These are phyloP conservation scores for Egretta garzetta DNA, from an alignment of 2,113 vertebrate species.

Conservation along the genomic window DNA sequence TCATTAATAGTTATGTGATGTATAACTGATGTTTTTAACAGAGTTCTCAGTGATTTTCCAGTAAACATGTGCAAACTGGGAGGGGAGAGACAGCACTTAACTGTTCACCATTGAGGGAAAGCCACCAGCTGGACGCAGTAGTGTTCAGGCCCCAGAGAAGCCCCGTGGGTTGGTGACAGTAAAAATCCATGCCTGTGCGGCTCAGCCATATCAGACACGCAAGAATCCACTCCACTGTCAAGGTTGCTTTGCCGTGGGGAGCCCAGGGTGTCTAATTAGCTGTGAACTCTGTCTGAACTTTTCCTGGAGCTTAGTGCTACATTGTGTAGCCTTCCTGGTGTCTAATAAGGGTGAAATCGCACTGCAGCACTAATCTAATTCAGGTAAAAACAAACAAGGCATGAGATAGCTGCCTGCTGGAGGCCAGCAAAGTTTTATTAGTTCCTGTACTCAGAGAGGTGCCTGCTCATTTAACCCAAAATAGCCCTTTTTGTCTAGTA, in stretches of 20 bases:
- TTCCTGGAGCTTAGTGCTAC: background rate
- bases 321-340: background rate
- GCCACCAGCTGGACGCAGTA: background rate
- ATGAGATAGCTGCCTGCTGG: background rate
- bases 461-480: background rate
- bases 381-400: conserved; percentile 45
- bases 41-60: background rate
- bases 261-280: background rate
- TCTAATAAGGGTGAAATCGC: background rate
- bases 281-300: conserved; percentile 50
- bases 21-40: background rate
- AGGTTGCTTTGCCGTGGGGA: background rate
- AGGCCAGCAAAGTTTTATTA: background rate
- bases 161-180: background rate
- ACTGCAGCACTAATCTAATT: background rate
- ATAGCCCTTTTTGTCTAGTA: background rate
- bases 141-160: background rate
- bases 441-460: background rate
- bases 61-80: background rate
- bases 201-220: rapidly evolving
- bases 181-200: rapidly evolving
- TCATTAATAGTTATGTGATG: background rate
- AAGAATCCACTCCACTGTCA: background rate
- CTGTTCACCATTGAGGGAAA: background rate
- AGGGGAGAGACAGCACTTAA: background rate